Percentiles rank a stretch among this genome's conserved stretches.
Conservation (phyloP, 2,113 vertebrate genomes). For the Anhinga anhinga region DNA sequence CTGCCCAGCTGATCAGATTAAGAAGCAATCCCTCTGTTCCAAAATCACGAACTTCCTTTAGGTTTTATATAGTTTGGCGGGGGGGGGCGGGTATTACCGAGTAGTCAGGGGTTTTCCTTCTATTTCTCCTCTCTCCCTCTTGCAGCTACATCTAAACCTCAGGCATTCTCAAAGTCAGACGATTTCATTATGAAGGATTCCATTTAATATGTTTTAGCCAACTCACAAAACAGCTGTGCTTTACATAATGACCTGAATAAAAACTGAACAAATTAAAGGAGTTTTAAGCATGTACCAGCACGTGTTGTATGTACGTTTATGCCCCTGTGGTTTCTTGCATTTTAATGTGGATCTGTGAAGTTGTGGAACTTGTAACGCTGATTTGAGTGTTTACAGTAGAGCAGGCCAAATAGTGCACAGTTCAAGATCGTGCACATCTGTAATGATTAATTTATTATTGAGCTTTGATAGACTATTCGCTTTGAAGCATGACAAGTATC, state of each 20-base stretch:
- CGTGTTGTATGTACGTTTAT: neutral
- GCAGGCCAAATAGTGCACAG: neutral
- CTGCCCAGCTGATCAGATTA: constrained; percentile 40
- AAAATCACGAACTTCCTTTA: constrained; percentile 29
- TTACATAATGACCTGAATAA: constrained; percentile 21
- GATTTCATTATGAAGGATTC: constrained; percentile 5
- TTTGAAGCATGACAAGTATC: neutral
- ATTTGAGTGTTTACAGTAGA: neutral
- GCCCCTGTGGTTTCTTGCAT: neutral
- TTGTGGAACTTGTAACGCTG: neutral
- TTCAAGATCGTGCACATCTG: neutral
- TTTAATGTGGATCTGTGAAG: neutral
- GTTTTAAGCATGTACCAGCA: neutral
- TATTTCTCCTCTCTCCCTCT: neutral
- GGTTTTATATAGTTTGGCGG: neutral
- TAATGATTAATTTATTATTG: neutral
- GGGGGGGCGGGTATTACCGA: neutral
- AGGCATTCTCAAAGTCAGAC: neutral
- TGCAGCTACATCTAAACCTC: neutral
- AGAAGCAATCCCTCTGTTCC: constrained; percentile 27
- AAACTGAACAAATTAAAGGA: neutral
- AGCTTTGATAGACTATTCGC: neutral
- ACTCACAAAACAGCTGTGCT: neutral
- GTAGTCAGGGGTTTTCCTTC: neutral
- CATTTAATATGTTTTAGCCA: neutral